phyloP scores from a whole-genome alignment of 2,797 vertebrate genomes.

The Anas flavirostris region DNA sequence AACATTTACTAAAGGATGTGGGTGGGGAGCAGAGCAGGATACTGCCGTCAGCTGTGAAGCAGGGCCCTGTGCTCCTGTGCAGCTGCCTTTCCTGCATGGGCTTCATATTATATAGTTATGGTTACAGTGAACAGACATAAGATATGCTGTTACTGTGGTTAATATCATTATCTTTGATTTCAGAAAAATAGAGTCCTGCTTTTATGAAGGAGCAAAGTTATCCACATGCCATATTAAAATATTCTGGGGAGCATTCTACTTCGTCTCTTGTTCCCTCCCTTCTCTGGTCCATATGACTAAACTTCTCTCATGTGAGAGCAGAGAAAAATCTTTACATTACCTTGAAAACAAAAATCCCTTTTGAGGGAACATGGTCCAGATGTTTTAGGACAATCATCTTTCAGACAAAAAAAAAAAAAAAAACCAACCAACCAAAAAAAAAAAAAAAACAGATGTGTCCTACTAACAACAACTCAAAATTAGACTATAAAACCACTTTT shows the following conservation, averaged over 20 bases:
- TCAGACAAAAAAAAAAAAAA: background rate
- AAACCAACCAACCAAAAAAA: background rate
- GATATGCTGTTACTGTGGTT: background rate
- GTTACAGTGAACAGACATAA: background rate
- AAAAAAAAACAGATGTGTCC: background rate
- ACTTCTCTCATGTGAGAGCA: background rate
- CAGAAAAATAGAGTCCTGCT: background rate
- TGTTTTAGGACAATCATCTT: background rate
- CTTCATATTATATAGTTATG: background rate
- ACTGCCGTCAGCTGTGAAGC: background rate
- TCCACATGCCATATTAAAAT: background rate
- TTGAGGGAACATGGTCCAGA: background rate
- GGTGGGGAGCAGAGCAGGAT: background rate
- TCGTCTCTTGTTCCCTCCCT: background rate
- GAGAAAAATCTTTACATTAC: background rate
- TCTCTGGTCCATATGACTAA: background rate
- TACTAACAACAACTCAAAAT: background rate
- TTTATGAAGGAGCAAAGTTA: background rate
- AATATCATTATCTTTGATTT: background rate
- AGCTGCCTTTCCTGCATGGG: background rate
- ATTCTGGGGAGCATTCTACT: background rate
- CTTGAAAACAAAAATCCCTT: background rate
- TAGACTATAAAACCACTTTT: background rate
- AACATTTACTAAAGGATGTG: accelerated
- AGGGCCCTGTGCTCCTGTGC: background rate